These are phyloP conservation scores for Drosophila lacertosa DNA, from an alignment of 1,140 invertebrate species.

Conservation along the genomic window DNA sequence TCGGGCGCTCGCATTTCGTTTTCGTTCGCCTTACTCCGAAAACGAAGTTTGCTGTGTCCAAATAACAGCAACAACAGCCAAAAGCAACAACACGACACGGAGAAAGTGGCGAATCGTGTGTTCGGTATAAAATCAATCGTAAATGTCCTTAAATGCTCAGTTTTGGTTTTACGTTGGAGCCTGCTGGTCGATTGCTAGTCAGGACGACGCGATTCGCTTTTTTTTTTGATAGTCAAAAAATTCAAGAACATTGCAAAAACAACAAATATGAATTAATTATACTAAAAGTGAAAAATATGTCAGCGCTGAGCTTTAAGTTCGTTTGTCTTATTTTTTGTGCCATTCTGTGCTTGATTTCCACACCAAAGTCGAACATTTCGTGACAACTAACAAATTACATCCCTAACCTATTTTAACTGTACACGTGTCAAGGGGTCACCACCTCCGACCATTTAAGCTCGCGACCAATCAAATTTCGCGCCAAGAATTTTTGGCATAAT, in stretches of 20 bases:
- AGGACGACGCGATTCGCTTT: slow-evolving; percentile 48
- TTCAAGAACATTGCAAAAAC: slow-evolving; percentile 29
- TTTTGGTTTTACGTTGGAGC: slow-evolving; percentile 74
- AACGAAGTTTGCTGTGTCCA: slow-evolving; percentile 68
- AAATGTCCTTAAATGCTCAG: slow-evolving; percentile 82
- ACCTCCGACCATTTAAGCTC: not conserved
- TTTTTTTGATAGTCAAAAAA: slow-evolving; percentile 46
- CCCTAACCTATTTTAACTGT: slow-evolving; percentile 48
- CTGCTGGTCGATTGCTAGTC: slow-evolving; percentile 57
- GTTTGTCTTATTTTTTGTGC: slow-evolving; percentile 33
- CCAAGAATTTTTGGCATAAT: slow-evolving; percentile 50
- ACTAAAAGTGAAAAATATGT: slow-evolving; percentile 24
- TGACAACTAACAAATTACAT: slow-evolving; percentile 41
- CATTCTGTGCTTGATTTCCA: slow-evolving; percentile 33
- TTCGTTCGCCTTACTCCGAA: slow-evolving; percentile 32
- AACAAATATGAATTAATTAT: slow-evolving; percentile 32
- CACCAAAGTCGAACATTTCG: slow-evolving; percentile 36
- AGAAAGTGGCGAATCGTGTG: slow-evolving; percentile 27
- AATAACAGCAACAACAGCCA: slow-evolving; percentile 6
- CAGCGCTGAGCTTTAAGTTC: slow-evolving; percentile 32
- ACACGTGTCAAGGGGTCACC: slow-evolving; percentile 44
- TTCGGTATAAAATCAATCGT: slow-evolving; percentile 83
- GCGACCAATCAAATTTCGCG: slow-evolving; percentile 7
- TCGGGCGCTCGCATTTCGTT: slow-evolving; percentile 33
- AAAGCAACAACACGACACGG: slow-evolving; percentile 30